Evolutionary conservation across 2,797 vertebrate species (phyloP).

Genomic region (Menidia menidia): DNA sequence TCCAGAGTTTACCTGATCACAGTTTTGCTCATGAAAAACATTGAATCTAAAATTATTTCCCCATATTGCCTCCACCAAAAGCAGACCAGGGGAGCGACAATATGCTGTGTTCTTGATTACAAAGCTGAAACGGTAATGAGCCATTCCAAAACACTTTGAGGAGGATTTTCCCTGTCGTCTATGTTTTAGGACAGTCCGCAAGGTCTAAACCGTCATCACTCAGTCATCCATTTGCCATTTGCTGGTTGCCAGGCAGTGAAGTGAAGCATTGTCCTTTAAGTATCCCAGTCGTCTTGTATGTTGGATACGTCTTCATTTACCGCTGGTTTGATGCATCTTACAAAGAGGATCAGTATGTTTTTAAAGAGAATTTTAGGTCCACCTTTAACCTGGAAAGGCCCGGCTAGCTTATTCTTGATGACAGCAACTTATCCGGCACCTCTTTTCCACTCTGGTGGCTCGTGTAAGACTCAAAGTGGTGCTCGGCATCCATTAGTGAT

Average conservation of each 20-base stretch:
- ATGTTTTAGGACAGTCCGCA: not conserved
- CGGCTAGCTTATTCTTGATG: not conserved
- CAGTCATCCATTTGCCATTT: not conserved
- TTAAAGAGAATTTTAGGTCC: slow-evolving; percentile 1
- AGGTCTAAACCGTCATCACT: not conserved
- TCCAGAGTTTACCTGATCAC: not conserved
- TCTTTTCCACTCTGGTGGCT: not conserved
- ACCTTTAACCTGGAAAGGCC: not conserved
- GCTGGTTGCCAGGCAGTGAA: not conserved
- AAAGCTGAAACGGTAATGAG: not conserved
- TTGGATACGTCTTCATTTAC: not conserved
- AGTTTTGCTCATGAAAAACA: not conserved
- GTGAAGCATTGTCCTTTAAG: not conserved
- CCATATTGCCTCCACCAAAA: not conserved
- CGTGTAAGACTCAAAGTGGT: not conserved
- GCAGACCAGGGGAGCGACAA: not conserved
- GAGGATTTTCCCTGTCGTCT: not conserved
- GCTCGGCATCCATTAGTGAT: slow-evolving; percentile 5
- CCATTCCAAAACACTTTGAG: not conserved
- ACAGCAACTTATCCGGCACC: not conserved
- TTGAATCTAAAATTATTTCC: not conserved
- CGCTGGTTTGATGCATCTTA: not conserved
- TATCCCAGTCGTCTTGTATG: not conserved
- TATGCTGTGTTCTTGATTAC: not conserved
- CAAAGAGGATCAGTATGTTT: not conserved